phyloP scores from a whole-genome alignment of 1,140 invertebrate species.

The Drosophila kohkoa region DNA sequence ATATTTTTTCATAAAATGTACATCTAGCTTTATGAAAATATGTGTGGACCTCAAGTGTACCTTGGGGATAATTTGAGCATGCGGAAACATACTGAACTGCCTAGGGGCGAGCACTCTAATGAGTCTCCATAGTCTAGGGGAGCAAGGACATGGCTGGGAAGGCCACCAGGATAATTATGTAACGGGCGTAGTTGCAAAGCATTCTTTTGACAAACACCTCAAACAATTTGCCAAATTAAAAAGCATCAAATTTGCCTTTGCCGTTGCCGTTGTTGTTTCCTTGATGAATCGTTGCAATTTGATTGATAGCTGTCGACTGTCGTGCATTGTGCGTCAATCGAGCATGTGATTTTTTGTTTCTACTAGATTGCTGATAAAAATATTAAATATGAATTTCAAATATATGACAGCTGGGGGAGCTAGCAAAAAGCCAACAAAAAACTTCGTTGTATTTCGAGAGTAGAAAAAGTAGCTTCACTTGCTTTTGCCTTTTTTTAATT shows the following conservation, averaged over 20 bases:
- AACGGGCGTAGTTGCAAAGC: slow-evolving; percentile 12
- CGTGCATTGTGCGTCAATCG: not conserved
- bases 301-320: slow-evolving; percentile 46
- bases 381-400: slow-evolving; percentile 7
- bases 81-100: slow-evolving; percentile 38
- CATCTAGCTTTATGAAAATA: slow-evolving; percentile 38
- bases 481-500: too few species aligned
- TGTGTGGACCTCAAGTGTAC: slow-evolving; percentile 47
- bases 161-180: slow-evolving; percentile 25
- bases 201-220: slow-evolving; percentile 31
- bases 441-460: too few species aligned
- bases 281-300: slow-evolving; percentile 57
- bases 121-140: slow-evolving; percentile 39
- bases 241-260: slow-evolving; percentile 44
- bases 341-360: slow-evolving; percentile 9
- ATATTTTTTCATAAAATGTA: slow-evolving; percentile 37
- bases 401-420: slow-evolving; percentile 9
- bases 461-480: too few species aligned
- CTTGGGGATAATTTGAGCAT: slow-evolving; percentile 65
- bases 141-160: not conserved
- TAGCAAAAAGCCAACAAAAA: not conserved
- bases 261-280: slow-evolving; percentile 4
- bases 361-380: slow-evolving; percentile 6
- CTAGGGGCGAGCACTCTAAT: slow-evolving; percentile 51
- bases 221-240: slow-evolving; percentile 64